Conservation (phyloP, 2,113 vertebrate genomes). For the Oreocharis arfaki region DNA sequence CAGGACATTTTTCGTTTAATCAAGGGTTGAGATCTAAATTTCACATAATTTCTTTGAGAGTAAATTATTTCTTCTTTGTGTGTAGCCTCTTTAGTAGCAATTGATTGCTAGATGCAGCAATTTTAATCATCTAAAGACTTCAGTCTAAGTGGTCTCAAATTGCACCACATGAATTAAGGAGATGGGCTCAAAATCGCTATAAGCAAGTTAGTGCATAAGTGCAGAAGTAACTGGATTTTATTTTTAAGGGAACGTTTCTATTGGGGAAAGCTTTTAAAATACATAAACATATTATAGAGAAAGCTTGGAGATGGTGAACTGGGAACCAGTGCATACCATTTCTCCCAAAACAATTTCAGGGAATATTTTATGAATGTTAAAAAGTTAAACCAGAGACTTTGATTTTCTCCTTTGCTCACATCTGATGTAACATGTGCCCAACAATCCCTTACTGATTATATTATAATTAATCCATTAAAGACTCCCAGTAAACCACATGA, state of each 20-base stretch:
- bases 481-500: background rate
- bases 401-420: background rate
- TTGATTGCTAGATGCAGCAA: background rate
- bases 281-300: rapidly evolving
- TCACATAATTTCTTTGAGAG: background rate
- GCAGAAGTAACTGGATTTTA: background rate
- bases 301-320: background rate
- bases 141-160: background rate
- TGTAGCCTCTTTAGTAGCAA: background rate
- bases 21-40: background rate
- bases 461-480: background rate
- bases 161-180: background rate
- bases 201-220: background rate
- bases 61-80: background rate
- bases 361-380: background rate
- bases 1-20: background rate
- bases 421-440: background rate
- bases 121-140: background rate
- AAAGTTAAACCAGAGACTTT: background rate
- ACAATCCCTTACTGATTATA: background rate
- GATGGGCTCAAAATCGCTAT: background rate
- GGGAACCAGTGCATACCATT: background rate
- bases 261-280: background rate
- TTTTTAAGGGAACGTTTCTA: background rate
- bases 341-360: background rate